These are phyloP conservation scores for Phymorhynchus buccinoides DNA, from an alignment of 1,140 invertebrate genomes.

Conservation along the genomic window DNA sequence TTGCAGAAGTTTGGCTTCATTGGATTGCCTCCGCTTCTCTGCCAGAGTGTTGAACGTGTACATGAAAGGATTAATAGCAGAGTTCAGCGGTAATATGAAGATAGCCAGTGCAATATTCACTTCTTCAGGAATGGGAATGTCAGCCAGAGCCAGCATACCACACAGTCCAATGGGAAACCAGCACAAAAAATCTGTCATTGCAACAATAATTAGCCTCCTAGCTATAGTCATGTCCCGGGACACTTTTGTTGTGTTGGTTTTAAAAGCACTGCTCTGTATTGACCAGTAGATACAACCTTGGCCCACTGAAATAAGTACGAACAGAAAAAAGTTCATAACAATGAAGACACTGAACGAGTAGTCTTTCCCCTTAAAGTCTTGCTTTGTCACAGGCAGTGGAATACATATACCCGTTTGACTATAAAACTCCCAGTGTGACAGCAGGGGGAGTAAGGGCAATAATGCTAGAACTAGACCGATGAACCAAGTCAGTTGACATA, in stretches of 20 bases:
- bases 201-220: constrained; percentile 31
- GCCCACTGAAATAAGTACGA: background rate
- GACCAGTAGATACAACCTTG: background rate
- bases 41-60: constrained; percentile 34
- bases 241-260: background rate
- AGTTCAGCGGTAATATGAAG: constrained; percentile 40
- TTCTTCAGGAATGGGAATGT: constrained; percentile 24
- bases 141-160: constrained; percentile 25
- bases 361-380: background rate
- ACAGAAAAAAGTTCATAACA: background rate
- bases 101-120: constrained; percentile 28
- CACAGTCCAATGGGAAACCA: constrained; percentile 44
- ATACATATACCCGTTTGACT: background rate
- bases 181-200: constrained; percentile 41
- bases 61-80: constrained; percentile 41
- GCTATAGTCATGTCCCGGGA: constrained; percentile 34
- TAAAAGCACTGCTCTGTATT: background rate
- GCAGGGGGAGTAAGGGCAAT: constrained; percentile 23
- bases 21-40: constrained; percentile 3
- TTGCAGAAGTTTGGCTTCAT: background rate
- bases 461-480: background rate
- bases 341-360: background rate
- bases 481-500: background rate
- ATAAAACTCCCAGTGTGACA: background rate
- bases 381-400: constrained; percentile 40